Evolutionary conservation across 2,113 vertebrate genomes (phyloP), one percentile per base, ranked within the genome.

Genomic region (Hypomesus transpacificus): DNA sequence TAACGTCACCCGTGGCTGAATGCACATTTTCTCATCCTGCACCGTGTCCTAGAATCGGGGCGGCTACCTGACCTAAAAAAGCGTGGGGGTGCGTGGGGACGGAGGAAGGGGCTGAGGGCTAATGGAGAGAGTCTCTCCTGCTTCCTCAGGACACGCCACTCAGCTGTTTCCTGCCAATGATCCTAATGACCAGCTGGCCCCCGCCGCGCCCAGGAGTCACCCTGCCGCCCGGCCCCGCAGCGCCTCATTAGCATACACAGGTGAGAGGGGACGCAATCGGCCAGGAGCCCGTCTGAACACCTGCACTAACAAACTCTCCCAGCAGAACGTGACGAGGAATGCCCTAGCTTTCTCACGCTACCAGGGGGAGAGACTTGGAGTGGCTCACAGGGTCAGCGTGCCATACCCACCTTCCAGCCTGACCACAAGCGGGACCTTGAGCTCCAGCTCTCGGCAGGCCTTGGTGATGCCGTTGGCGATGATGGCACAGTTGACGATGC

Each of bases 391-490:
- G 54, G 18, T 20, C 2, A 8, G 18, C 1, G 53, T 24, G 11
- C 51, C 1, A 26, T 59, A 89, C 90, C 86, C 78, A 99, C 97
- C 97, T 94, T 99, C 97, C 58, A 99, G 94, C 14, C 97, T 90
- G 78, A 99, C 96, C 70, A 99, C 95, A 77, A 99, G 89, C 0
- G 97, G 97, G 0, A 99, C 96, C 79, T 95, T 97, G 14, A 99
- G 93, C 87, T 95, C 92, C 13, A 99, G 92, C 76, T 99, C 97
- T 67, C 89, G 89, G 84, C 97, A 97, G 22, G 97, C 97, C 86
- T 95, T 97, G 82, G 95, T 99, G 79, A 99, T 99, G 0, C 97
- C 97, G 0, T 96, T 99, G 86, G 97, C 97, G 67, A 99, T 95
- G 78, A 98, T 97, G 83, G 96, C 96, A 80, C 97, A 99, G 89